phyloP scores from a whole-genome alignment of 2,113 vertebrate species.

The Spheniscus mendiculus region DNA sequence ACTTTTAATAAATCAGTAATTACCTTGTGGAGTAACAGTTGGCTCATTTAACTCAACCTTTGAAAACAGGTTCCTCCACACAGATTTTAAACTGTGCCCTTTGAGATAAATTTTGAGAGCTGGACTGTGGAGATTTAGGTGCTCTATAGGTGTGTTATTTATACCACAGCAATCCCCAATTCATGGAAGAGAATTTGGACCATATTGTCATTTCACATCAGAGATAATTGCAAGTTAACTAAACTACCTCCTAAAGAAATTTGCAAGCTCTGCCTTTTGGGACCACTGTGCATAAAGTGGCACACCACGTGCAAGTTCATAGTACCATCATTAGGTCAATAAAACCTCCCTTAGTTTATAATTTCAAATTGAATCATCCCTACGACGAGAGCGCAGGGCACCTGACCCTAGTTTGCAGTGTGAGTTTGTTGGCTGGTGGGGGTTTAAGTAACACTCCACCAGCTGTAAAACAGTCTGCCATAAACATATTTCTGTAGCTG shows the following conservation, averaged over 20 bases:
- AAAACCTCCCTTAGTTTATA: background rate
- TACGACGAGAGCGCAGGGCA: background rate
- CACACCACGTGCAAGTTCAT: background rate
- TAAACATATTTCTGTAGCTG: background rate
- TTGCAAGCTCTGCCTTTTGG: background rate
- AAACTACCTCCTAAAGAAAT: background rate
- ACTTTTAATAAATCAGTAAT: constrained; percentile 41
- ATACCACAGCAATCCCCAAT: background rate
- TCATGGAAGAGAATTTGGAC: background rate
- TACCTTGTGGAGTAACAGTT: constrained; percentile 4
- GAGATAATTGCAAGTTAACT: background rate
- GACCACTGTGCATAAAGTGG: background rate
- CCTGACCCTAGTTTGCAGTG: background rate
- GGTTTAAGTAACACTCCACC: background rate
- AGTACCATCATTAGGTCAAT: background rate
- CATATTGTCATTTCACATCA: background rate
- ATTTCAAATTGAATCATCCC: background rate
- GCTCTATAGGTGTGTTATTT: background rate
- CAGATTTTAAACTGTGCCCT: background rate
- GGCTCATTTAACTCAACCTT: constrained; percentile 28
- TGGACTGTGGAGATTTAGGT: background rate
- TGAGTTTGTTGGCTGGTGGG: background rate
- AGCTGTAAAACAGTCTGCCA: background rate
- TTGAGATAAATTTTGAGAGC: background rate
- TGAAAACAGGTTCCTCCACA: background rate